A percentile compares a stretch with the other conserved stretches of the same genome.
These are phyloP conservation scores for Littorina saxatilis DNA, from an alignment of 1,140 invertebrate genomes.

Conservation along the genomic window DNA sequence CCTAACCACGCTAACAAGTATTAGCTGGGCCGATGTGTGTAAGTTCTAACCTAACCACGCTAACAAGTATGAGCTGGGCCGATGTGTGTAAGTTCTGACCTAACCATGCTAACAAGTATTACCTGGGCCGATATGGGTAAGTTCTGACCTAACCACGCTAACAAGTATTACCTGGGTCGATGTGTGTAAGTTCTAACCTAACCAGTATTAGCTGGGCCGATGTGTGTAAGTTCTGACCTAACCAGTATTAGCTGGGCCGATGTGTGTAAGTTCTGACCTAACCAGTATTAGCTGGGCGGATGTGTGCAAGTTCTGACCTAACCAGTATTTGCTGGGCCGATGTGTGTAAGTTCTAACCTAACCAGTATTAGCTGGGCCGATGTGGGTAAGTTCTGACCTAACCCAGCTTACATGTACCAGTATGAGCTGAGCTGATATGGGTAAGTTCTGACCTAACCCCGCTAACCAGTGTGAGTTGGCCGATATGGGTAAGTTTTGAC, in stretches of 20 bases:
- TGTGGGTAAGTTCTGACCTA: slow-evolving; percentile 76
- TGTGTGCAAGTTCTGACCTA: slow-evolving; percentile 81
- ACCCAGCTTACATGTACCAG: too few species aligned
- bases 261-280: too few species aligned
- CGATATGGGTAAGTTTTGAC: slow-evolving; percentile 78
- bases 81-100: slow-evolving; percentile 78
- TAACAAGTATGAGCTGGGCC: slow-evolving; percentile 14
- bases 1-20: slow-evolving; percentile 78
- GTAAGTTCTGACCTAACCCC: slow-evolving; percentile 68
- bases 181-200: slow-evolving; percentile 78
- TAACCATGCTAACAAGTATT: slow-evolving; percentile 85
- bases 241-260: too few species aligned
- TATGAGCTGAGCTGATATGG: neutral
- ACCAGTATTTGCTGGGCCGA: slow-evolving; percentile 85
- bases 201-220: slow-evolving; percentile 85
- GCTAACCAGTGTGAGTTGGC: slow-evolving; percentile 86
- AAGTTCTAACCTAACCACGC: neutral
- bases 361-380: slow-evolving; percentile 85
- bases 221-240: slow-evolving; percentile 76
- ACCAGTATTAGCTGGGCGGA: neutral
- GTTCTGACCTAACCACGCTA: slow-evolving; percentile 79
- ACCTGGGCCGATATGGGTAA: slow-evolving; percentile 83
- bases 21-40: too few species aligned
- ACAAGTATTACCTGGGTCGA: slow-evolving; percentile 67
- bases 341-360: slow-evolving; percentile 77